A percentile compares a stretch with the other conserved stretches of the same genome.
phyloP scores from a whole-genome alignment of 2,888 invertebrate species.

The Tipula unca region DNA sequence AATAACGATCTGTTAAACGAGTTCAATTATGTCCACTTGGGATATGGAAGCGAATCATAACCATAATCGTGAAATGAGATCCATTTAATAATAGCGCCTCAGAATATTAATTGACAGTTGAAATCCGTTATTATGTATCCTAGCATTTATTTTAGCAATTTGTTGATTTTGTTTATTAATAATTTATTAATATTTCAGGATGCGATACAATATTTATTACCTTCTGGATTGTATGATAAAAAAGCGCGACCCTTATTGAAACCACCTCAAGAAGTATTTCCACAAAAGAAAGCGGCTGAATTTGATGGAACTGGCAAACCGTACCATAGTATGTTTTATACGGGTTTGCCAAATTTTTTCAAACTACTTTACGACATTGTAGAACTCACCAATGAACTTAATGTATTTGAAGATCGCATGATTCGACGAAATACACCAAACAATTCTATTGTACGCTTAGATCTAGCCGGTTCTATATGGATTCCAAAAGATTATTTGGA shows the following conservation, averaged over 20 bases:
- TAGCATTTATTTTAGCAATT: too few relatives aligned
- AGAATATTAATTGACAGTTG: too few relatives aligned
- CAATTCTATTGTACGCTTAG: constrained; percentile 35
- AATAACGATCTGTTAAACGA: too few relatives aligned
- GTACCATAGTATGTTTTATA: constrained; percentile 86
- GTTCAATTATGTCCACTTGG: too few relatives aligned
- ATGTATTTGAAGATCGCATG: constrained; percentile 63
- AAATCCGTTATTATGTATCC: too few relatives aligned
- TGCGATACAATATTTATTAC: constrained; percentile 90
- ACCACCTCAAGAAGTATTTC: constrained; percentile 80
- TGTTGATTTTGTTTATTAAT: neutral
- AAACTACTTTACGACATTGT: constrained; percentile 71
- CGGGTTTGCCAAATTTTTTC: constrained; percentile 77
- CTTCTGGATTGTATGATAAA: constrained; percentile 82
- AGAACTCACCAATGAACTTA: constrained; percentile 55
- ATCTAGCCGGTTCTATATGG: constrained; percentile 53
- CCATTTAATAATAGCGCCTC: too few relatives aligned
- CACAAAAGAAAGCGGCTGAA: constrained; percentile 74
- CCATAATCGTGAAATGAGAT: too few relatives aligned
- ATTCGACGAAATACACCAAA: constrained; percentile 50
- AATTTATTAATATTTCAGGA: constrained; percentile 45
- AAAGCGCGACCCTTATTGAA: constrained; percentile 84
- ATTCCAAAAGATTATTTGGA: constrained; percentile 58
- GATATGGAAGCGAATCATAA: too few relatives aligned
- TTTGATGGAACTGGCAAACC: constrained; percentile 89